Conservation (phyloP, 2,797 vertebrate species). For the Schizothorax lantsangensis region DNA sequence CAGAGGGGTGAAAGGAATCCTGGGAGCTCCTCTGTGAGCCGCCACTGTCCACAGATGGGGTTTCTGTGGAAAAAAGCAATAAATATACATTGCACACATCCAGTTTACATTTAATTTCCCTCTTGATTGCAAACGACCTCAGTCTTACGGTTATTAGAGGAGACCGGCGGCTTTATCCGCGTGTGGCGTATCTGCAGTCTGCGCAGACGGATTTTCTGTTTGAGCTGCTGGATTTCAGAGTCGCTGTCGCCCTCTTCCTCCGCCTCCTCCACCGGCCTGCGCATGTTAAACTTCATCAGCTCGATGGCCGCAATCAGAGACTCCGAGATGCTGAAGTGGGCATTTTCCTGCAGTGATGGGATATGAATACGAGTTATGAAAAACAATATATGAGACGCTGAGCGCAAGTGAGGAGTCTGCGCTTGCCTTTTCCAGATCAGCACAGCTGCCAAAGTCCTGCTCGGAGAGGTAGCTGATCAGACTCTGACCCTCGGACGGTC, state of each 20-base stretch:
- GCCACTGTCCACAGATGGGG: slow-evolving; percentile 84
- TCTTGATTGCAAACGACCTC: neutral
- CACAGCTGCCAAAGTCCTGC: slow-evolving; percentile 99
- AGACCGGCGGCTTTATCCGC: slow-evolving; percentile 71
- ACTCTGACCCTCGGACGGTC: slow-evolving; percentile 94
- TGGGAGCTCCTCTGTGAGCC: slow-evolving; percentile 89
- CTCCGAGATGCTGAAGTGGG: slow-evolving; percentile 98
- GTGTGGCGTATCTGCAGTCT: slow-evolving; percentile 92
- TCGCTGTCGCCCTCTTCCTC: slow-evolving; percentile 89
- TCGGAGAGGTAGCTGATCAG: slow-evolving; percentile 98
- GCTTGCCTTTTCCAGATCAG: slow-evolving; percentile 95
- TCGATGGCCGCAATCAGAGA: slow-evolving; percentile 98
- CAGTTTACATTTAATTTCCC: neutral
- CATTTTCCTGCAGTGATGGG: slow-evolving; percentile 86
- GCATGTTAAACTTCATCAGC: slow-evolving; percentile 97
- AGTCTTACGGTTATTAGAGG: slow-evolving; percentile 71
- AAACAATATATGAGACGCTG: neutral
- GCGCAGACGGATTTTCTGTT: slow-evolving; percentile 93
- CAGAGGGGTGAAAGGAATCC: slow-evolving; percentile 86
- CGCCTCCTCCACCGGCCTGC: slow-evolving; percentile 68
- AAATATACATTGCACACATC: neutral
- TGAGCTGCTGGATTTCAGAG: slow-evolving; percentile 94
- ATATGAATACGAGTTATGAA: neutral
- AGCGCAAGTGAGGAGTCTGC: neutral
- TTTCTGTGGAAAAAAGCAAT: slow-evolving; percentile 70